A percentile compares a stretch with the other conserved stretches of the same genome.
Conservation (phyloP, 2,888 invertebrate genomes). For the Lasioglossum vierecki region DNA sequence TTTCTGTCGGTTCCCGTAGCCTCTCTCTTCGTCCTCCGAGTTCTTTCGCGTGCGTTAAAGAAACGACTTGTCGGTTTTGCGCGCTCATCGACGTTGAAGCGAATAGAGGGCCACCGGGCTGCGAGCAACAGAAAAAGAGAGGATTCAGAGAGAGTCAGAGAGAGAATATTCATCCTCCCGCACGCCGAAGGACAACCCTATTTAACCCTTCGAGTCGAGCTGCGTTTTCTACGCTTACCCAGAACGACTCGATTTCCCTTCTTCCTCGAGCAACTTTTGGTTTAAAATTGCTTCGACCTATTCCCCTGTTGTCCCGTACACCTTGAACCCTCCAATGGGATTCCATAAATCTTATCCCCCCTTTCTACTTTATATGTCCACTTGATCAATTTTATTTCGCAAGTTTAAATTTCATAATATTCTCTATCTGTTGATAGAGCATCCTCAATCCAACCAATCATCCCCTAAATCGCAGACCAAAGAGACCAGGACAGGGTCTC, state of each 20-base stretch:
- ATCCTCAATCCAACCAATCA: neutral
- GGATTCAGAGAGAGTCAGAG: slow-evolving; percentile 37
- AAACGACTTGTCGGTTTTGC: slow-evolving; percentile 72
- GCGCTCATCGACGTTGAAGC: slow-evolving; percentile 56
- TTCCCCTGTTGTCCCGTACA: slow-evolving; percentile 5
- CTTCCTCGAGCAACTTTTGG: slow-evolving; percentile 22
- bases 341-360: neutral
- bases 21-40: slow-evolving; percentile 60
- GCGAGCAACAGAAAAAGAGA: slow-evolving; percentile 54
- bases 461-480: neutral
- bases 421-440: neutral
- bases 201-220: slow-evolving; percentile 61
- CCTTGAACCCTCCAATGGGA: neutral
- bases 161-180: slow-evolving; percentile 39
- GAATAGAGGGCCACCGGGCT: slow-evolving; percentile 35
- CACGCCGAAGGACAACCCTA: slow-evolving; percentile 61
- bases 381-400: neutral
- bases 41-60: slow-evolving; percentile 69
- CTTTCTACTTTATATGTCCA: neutral
- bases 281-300: slow-evolving; percentile 7
- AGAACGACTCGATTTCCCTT: slow-evolving; percentile 25
- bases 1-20: slow-evolving; percentile 76
- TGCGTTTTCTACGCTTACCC: slow-evolving; percentile 49
- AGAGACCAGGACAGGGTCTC: neutral
- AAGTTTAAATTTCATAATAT: neutral